Base-by-base conservation (phyloP, 2,113 vertebrate genomes). In the Glaucomys volans region DNA sequence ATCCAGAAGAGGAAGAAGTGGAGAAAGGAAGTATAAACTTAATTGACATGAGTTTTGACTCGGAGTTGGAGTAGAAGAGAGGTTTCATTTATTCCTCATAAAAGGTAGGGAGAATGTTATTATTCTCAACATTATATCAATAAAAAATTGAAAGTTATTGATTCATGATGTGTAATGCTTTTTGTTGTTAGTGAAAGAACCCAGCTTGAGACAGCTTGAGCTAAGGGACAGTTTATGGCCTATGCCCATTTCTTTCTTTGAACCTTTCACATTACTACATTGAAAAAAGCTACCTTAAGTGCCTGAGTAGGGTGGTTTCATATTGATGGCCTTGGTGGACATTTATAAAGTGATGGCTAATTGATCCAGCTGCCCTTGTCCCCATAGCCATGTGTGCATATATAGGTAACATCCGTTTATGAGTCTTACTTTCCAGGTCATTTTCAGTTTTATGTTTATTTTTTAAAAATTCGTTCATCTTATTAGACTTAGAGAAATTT, bases 401-500 rank as follows among this genome's bases (percentile, higher is more conserved):
- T 30, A 4, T 12, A 66, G 66, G 13, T 24, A 69, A 47, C 32
- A 1, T 8, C 44, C 44, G 67, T n/a, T 77, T 82, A 54, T 4
- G 35, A 74, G n/a, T 80, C 64, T 90, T 81, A 26, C 16, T 85
- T 94, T 79, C 47, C 37, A 71, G 16, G 14, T 57, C 17, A 80
- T 69, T 94, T 91, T n/a, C 35, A 76, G 12, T 72, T 77, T 83
- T 77, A 47, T 62, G 28, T 62, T 62, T 44, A 50, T 30, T 18
- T 75, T 42, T 69, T 47, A 8, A 80, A 80, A 82, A 24, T n/a
- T 12, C 35, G 12, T 90, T 77, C 18, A 32, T 87, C 5, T 71
- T 35, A 59, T 85, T 92, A 88, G 22, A 59, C 12, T 35, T 83
- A 69, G 80, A 54, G 44, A 91, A 95, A 66, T 88, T 10, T 80